Base-by-base conservation (phyloP, 2,797 vertebrate species). In the Diplodus puntazzo region DNA sequence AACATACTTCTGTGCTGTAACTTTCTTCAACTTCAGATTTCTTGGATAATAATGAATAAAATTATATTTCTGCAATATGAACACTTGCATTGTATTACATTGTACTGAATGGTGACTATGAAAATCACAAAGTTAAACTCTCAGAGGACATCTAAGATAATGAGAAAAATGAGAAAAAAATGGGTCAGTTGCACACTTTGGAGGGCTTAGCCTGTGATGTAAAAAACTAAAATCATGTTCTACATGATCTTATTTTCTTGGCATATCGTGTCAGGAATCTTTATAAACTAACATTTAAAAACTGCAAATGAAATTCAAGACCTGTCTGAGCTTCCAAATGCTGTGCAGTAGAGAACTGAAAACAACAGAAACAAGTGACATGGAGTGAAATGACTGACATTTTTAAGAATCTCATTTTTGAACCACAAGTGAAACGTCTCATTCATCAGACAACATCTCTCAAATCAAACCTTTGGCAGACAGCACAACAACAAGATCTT, bases 391-490 rank as follows among this genome's bases (percentile, higher is more conserved):
- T 20, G 5, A 67, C 10, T 67, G 14, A 17, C 17, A 68, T 53
- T 23, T 73, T 69, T 66, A 66, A 64, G 62, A 69, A 69, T 70
- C 21, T 42, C 16, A 17, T 71, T 80, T 61, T 74, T 21, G 61
- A 79, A 73, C 73, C 46, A 79, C 62, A 85, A 52, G 63, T 59
- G 48, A 79, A 77, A 68, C 77, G 45, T 80, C 42, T 74, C 60
- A 89, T 70, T 23, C n/a, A 75, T 71, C 10, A 49, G 59, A 79
- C 48, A 73, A 63, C 9, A 69, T 66, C 49, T 83, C 27, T 78
- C 30, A 43, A 68, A 82, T 55, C 30, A 87, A 84, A 83, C 79
- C 88, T 92, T 91, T 91, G 90, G 88, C 87, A 86, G 84, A 84
- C 54, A 54, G 67, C 58, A 72, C 63, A 61, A 60, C 17, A 74